A percentile compares a stretch with the other conserved stretches of the same genome.
These are phyloP conservation scores for Lobophora halterata DNA, from an alignment of 2,888 invertebrate genomes.

Conservation along the genomic window DNA sequence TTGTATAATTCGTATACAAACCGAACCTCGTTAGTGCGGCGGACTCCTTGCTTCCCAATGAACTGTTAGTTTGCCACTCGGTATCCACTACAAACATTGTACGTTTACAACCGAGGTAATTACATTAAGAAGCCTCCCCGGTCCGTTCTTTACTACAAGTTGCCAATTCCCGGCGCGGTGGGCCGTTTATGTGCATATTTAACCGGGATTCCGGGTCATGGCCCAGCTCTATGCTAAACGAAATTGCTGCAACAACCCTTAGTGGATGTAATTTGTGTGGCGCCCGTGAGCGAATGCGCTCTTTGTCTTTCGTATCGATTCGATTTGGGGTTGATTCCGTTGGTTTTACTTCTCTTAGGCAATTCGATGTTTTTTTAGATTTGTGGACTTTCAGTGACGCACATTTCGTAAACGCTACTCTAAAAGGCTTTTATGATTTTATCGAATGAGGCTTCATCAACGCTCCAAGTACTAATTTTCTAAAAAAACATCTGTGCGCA, in stretches of 20 bases:
- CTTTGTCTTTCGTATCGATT: slow-evolving; percentile 32
- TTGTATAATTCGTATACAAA: slow-evolving; percentile 1
- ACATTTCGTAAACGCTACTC: too few species aligned
- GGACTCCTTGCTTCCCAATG: slow-evolving; percentile 28
- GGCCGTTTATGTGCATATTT: slow-evolving; percentile 61
- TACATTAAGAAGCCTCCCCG: slow-evolving; percentile 55
- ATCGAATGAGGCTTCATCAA: too few species aligned
- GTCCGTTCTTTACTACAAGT: slow-evolving; percentile 48
- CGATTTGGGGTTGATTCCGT: slow-evolving; percentile 1
- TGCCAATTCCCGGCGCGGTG: slow-evolving; percentile 50
- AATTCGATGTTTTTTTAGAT: too few species aligned
- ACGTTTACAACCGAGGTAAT: slow-evolving; percentile 46
- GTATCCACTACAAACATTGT: slow-evolving; percentile 35
- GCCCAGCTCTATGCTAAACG: slow-evolving; percentile 31
- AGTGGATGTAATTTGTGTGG: slow-evolving; percentile 42
- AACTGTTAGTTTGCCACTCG: slow-evolving; percentile 29
- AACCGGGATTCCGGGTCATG: slow-evolving; percentile 42
- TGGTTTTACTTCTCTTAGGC: too few species aligned
- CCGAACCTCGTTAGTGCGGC: slow-evolving; percentile 12
- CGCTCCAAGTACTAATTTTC: too few species aligned
- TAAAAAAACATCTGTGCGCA: too few species aligned
- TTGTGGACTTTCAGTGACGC: too few species aligned
- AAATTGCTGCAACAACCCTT: slow-evolving; percentile 43
- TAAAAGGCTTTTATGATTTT: too few species aligned
- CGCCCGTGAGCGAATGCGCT: slow-evolving; percentile 29